Conservation (phyloP, 2,797 vertebrate genomes). For the Octomys mimax region DNA sequence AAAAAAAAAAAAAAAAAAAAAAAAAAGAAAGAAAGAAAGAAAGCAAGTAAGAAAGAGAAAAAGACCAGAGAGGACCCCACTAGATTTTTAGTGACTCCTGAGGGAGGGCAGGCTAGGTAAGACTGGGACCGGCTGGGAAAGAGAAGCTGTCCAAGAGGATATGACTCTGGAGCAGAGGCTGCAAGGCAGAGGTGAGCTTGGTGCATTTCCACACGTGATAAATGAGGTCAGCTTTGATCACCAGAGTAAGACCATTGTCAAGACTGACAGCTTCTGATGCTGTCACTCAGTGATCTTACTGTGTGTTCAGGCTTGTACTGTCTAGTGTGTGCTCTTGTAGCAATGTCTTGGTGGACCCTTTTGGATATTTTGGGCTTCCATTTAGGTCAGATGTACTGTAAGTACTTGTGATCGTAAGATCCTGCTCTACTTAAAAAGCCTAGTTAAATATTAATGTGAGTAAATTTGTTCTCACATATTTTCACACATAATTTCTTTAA, state of each 20-base stretch:
- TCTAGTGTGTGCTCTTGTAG: constrained; percentile 61
- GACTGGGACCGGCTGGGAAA: background rate
- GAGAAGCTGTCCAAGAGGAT: background rate
- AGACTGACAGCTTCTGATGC: constrained; percentile 12
- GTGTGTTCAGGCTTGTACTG: background rate
- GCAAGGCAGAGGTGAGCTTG: background rate
- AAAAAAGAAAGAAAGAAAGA: too few relatives aligned
- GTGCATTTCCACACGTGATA: background rate
- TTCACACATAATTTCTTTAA: constrained; percentile 84
- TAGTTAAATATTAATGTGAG: constrained; percentile 86
- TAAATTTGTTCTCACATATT: constrained; percentile 80
- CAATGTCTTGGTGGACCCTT: constrained; percentile 29
- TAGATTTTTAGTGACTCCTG: background rate
- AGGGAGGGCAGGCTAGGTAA: background rate
- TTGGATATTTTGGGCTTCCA: constrained; percentile 73
- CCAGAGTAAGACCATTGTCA: background rate
- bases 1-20: too few relatives aligned
- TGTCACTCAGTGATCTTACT: constrained; percentile 1
- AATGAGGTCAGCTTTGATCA: background rate
- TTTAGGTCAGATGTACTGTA: constrained; percentile 78
- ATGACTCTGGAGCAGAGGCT: background rate
- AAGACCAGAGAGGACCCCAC: background rate
- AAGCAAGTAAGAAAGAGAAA: too few relatives aligned
- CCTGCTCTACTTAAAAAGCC: constrained; percentile 72
- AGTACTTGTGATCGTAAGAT: constrained; percentile 81